Evolutionary conservation across 30 jellyfish, hydroid and myxozoan genomes (phyloP), one percentile per base, ranked within the genome.

Genomic region (Euphysa ruthae): DNA sequence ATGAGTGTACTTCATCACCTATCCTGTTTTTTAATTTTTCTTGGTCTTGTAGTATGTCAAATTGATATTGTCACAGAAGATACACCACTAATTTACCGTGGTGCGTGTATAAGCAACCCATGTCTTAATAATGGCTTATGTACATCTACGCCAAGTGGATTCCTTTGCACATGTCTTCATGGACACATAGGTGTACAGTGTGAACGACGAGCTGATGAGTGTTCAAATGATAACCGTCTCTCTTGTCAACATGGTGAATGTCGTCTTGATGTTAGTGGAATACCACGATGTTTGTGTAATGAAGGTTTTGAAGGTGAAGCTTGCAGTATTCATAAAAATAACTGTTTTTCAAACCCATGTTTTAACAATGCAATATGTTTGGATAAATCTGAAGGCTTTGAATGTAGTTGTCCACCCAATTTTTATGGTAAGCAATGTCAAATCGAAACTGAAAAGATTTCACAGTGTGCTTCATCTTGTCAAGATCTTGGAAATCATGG

Each of bases 201-300:
- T 49, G 95, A 90, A 58, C 74, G 78, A 23, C 65, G 91, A 64
- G 84, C 95, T 7, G 94, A 90, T 33, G 98, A 90, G 38, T 90
- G 98, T 77, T 82, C 95, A 29, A 23, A 56, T 2, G 72, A 70
- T 32, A 82, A 60, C 15, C 43, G 82, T 15, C 28, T 75, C 24
- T 43, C 56, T 32, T 75, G 93, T 52, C 51, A 44, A 4, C 82
- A 81, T 55, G 98, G 98, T 24, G 79, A 19, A 2, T 90, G 98
- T 43, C 76, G 49, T 42, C 82, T 81, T 1, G 82, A 63, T 50
- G 19, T 86, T 21, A 56, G 74, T 70, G 98, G 95, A 19, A 72
- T 35, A 3, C 94, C 98, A 21, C 71, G 20, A 54, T 90, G 98
- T 73, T 77, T 74, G 5, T 90, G 98, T 76, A 70, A 64, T 61